Percentiles rank a stretch among this genome's conserved stretches.
phyloP scores from a whole-genome alignment of 2,113 vertebrate genomes.

The Lepidothrix coronata region DNA sequence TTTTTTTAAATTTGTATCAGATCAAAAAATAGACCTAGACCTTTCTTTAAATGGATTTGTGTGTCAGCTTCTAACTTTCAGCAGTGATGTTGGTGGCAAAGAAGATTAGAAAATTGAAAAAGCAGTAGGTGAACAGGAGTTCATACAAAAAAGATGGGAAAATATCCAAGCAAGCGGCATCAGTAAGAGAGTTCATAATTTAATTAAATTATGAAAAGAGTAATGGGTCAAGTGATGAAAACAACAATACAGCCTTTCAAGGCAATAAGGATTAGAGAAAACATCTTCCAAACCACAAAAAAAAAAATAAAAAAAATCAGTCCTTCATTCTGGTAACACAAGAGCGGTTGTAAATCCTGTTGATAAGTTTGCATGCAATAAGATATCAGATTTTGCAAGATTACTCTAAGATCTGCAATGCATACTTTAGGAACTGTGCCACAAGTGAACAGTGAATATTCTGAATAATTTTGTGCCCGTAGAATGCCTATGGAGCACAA shows the following conservation, averaged over 20 bases:
- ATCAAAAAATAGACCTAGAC: constrained; percentile 20
- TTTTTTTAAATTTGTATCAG: not conserved
- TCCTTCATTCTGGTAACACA: constrained; percentile 57
- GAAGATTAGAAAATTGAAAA: constrained; percentile 38
- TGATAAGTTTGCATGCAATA: constrained; percentile 17
- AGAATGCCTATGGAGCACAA: constrained; percentile 1
- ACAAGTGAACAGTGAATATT: not conserved
- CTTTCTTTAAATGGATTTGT: not conserved
- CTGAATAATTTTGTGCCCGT: not conserved
- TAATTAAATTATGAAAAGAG: constrained; percentile 65
- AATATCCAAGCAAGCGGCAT: not conserved
- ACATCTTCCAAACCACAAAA: constrained; percentile 12
- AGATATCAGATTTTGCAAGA: constrained; percentile 11
- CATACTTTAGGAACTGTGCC: not conserved
- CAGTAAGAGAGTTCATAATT: constrained; percentile 49
- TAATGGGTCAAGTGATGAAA: constrained; percentile 55
- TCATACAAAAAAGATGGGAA: constrained; percentile 36
- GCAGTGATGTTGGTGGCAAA: not conserved
- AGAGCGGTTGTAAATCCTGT: constrained; percentile 49
- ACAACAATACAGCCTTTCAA: constrained; percentile 62
- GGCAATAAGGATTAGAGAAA: constrained; percentile 19
- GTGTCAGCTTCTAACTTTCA: constrained; percentile 6
- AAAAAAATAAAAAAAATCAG: not conserved
- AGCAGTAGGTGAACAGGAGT: constrained; percentile 35
- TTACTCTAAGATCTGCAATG: not conserved